phyloP scores from a whole-genome alignment of 2,113 vertebrate species.

The Perognathus longimembris region DNA sequence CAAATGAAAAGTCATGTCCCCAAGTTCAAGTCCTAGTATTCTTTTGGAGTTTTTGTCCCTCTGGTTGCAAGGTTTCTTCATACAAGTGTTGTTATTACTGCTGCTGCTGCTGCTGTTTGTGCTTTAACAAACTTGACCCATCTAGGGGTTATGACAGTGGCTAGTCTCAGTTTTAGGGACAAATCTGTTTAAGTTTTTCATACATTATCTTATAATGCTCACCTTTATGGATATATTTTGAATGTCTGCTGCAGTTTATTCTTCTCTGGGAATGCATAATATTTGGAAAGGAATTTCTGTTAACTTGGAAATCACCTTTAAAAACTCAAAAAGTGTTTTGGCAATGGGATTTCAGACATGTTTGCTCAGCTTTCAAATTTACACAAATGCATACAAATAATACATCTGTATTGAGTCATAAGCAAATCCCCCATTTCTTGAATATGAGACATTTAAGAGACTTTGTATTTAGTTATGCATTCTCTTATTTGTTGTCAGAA shows the following conservation, averaged over 20 bases:
- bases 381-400: no score
- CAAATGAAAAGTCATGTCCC: background rate
- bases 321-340: background rate
- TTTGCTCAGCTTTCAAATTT: no score
- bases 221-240: constrained; percentile 26
- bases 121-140: background rate
- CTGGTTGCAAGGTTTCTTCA: background rate
- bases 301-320: background rate
- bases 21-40: no score
- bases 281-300: background rate
- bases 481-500: no score
- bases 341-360: background rate
- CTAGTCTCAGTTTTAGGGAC: background rate
- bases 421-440: no score
- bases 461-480: no score
- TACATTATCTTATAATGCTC: constrained; percentile 3
- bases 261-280: background rate
- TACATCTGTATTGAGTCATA: no score
- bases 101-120: no score
- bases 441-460: no score
- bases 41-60: background rate
- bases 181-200: background rate
- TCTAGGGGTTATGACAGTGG: no score
- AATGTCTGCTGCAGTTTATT: constrained; percentile 15
- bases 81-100: rapidly evolving